Evolutionary conservation across 1,140 invertebrate genomes (phyloP).

Genomic region (Cherax destructor): DNA sequence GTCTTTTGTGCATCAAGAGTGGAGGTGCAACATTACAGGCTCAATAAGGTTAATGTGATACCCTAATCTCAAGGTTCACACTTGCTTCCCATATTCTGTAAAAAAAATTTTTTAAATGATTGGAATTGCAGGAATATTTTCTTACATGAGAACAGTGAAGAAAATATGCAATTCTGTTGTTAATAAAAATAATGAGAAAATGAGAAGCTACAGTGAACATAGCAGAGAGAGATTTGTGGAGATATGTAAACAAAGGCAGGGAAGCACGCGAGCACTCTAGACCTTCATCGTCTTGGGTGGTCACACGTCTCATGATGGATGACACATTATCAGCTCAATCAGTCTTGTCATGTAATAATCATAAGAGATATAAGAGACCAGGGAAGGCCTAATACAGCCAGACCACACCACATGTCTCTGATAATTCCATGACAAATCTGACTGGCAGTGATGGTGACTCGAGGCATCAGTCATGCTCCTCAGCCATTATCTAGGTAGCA

Average conservation of each 20-base stretch:
- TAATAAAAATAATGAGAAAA: background rate
- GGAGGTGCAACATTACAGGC: conserved; percentile 1
- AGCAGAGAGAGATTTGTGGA: background rate
- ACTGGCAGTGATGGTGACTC: conserved; percentile 15
- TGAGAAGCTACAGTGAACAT: conserved; percentile 6
- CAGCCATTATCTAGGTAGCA: conserved; percentile 55
- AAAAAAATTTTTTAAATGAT: background rate
- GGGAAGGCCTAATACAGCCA: background rate
- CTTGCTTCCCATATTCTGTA: background rate
- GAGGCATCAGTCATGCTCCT: conserved; percentile 61
- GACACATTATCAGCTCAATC: conserved; percentile 13
- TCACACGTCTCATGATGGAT: conserved; percentile 20
- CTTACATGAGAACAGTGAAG: too few species aligned
- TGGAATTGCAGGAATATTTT: too few species aligned
- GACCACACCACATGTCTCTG: background rate
- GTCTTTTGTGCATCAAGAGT: background rate
- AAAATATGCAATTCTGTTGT: too few species aligned
- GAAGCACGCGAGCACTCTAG: conserved; percentile 39
- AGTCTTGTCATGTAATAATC: conserved; percentile 2
- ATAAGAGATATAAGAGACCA: background rate
- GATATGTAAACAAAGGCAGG: background rate
- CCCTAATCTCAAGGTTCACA: background rate
- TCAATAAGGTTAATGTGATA: background rate
- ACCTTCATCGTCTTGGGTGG: conserved; percentile 20
- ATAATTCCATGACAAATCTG: conserved; percentile 1